Conservation (phyloP, 2,113 vertebrate genomes). For the Istiophorus platypterus region DNA sequence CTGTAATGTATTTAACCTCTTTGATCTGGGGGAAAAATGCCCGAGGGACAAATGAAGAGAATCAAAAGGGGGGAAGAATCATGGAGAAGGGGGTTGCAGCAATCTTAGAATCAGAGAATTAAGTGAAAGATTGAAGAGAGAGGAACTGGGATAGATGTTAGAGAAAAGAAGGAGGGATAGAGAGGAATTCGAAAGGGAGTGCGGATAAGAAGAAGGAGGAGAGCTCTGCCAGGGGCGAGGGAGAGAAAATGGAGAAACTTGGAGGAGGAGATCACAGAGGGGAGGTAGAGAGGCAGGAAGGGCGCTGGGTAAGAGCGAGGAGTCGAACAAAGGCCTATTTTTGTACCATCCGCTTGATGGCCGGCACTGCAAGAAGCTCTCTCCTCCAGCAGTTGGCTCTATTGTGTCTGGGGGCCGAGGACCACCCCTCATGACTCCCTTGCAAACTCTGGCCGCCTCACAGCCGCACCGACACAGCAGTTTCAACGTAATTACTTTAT, state of each 20-base stretch:
- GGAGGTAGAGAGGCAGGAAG: constrained; percentile 42
- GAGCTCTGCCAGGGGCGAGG: not conserved
- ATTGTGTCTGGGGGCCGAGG: constrained; percentile 46
- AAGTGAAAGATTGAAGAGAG: too few relatives aligned
- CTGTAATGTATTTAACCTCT: constrained; percentile 19
- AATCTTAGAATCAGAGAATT: too few relatives aligned
- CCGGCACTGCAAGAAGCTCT: not conserved
- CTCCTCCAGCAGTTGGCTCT: constrained; percentile 29
- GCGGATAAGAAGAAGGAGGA: not conserved
- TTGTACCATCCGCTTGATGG: constrained; percentile 31
- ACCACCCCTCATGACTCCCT: not conserved
- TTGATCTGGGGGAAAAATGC: not conserved
- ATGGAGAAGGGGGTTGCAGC: too few relatives aligned
- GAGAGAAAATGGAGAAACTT: not conserved
- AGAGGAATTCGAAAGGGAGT: not conserved
- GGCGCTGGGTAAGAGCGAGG: constrained; percentile 11
- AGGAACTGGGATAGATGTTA: not conserved
- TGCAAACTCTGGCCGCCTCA: not conserved
- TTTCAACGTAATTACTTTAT: not conserved
- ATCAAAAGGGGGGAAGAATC: not conserved
- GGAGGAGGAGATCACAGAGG: not conserved
- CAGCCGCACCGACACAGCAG: constrained; percentile 2
- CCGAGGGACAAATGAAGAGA: not conserved
- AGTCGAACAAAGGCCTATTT: constrained; percentile 68
- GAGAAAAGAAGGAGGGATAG: not conserved